phyloP scores from a whole-genome alignment of 1,140 invertebrate species.

The Listronotus oregonensis region DNA sequence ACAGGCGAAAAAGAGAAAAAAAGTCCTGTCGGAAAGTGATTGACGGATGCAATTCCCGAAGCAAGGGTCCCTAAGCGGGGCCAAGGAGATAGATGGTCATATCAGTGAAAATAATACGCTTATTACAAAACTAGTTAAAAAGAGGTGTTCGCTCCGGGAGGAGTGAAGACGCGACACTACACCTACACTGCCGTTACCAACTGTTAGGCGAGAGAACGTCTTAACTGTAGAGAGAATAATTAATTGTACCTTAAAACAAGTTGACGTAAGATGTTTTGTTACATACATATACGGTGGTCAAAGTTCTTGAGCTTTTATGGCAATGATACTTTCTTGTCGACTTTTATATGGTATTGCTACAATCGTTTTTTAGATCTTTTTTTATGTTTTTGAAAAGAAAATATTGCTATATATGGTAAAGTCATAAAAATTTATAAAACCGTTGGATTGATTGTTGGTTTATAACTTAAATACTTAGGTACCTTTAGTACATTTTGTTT shows the following conservation, averaged over 20 bases:
- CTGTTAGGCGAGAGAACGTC: conserved; percentile 6
- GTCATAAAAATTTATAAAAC: too few species aligned
- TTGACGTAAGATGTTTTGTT: neutral
- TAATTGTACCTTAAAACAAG: conserved; percentile 1
- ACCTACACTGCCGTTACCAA: conserved; percentile 18
- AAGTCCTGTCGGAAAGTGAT: conserved; percentile 85
- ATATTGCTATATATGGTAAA: too few species aligned
- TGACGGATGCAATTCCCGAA: conserved; percentile 60
- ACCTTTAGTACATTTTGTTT: too few species aligned
- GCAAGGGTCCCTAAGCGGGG: conserved; percentile 6
- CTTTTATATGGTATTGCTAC: conserved; percentile 1
- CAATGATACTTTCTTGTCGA: conserved; percentile 22
- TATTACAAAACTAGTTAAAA: conserved; percentile 20
- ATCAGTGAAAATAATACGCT: conserved; percentile 41
- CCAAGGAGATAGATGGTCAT: conserved; percentile 35
- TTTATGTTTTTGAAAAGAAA: too few species aligned
- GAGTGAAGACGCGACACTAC: conserved; percentile 19
- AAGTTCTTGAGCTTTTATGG: conserved; percentile 4
- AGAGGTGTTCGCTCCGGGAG: conserved; percentile 22
- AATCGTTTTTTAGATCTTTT: too few species aligned
- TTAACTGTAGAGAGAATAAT: conserved; percentile 4
- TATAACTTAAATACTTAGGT: too few species aligned
- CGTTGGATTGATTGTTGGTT: too few species aligned
- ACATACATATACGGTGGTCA: neutral
- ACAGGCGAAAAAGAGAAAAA: conserved; percentile 85